Evolutionary conservation across 2,113 vertebrate species (phyloP).

Genomic region (Coturnix japonica): DNA sequence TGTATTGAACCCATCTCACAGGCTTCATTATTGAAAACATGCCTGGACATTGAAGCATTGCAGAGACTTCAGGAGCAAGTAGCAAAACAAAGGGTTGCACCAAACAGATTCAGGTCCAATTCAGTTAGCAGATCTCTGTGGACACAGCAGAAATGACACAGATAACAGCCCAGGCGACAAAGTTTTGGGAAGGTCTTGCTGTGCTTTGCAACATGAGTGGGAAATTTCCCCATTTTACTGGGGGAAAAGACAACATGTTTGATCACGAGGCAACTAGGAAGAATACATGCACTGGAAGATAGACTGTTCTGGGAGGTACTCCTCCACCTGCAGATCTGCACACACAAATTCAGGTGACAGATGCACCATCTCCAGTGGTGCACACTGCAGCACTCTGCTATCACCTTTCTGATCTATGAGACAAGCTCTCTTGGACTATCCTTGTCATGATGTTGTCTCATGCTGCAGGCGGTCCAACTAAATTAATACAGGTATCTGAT

Average conservation of each 20-base stretch:
- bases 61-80: background rate
- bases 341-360: background rate
- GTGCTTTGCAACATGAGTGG: background rate
- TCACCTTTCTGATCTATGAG: background rate
- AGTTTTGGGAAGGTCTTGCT: background rate
- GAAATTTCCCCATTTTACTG: background rate
- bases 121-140: background rate
- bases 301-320: background rate
- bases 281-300: background rate
- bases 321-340: background rate
- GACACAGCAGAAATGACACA: background rate
- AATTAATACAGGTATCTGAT: background rate
- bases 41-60: background rate
- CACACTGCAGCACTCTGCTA: background rate
- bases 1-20: background rate
- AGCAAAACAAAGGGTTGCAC: background rate
- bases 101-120: background rate
- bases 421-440: background rate
- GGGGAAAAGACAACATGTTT: background rate
- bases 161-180: background rate
- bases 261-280: background rate
- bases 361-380: fast-evolving
- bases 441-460: background rate
- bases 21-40: background rate
- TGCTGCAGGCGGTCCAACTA: background rate